Evolutionary conservation across 2,888 invertebrate species (phyloP), one percentile per base, ranked within the genome.

Genomic region (Stenurella melanura): DNA sequence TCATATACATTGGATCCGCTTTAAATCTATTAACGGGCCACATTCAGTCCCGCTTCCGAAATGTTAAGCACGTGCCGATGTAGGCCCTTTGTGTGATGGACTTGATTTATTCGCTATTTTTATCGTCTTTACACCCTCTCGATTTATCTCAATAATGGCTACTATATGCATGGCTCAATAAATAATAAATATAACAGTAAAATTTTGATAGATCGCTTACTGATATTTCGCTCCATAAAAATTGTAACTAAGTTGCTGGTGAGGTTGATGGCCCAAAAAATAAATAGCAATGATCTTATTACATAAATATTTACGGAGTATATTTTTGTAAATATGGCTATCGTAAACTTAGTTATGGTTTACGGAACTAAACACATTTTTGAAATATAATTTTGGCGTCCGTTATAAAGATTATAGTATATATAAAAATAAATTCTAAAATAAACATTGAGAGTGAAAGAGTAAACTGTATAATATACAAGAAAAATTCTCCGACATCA

Each of bases 21-120:
- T 80, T 80, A 81, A 83, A 82, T 80, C 80, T 80, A 81, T 82
- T 80, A 82, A 80, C 79, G 77, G 79, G 76, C 81, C 80, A 75
- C 79, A 80, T 74, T 73, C 72, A 74, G 64, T 69, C 64, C 75
- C 72, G 76, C 75, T 80, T 77, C 80, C 78, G 80, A 82, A 82
- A 83, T 81, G 75, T 78, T 76, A 78, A 79, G 77, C 83, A 82
- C 83, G 83, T 82, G 81, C 77, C 75, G 57, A 66, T 75, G 74
- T 56, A 60, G 63, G 60, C 26, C 69, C 76, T 70, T 80, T 80
- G 76, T 79, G 57, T 30, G 72, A 67, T 75, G 66, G 12, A 19
- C 56, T 56, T 80, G 80, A 80, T 80, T 81, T 79, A 79, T 78
- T 66, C 74, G 21, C 69, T 30, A 76, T 77, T 80, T 80, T 81